phyloP scores from a whole-genome alignment of 2,113 vertebrate genomes.

The Bubo bubo region DNA sequence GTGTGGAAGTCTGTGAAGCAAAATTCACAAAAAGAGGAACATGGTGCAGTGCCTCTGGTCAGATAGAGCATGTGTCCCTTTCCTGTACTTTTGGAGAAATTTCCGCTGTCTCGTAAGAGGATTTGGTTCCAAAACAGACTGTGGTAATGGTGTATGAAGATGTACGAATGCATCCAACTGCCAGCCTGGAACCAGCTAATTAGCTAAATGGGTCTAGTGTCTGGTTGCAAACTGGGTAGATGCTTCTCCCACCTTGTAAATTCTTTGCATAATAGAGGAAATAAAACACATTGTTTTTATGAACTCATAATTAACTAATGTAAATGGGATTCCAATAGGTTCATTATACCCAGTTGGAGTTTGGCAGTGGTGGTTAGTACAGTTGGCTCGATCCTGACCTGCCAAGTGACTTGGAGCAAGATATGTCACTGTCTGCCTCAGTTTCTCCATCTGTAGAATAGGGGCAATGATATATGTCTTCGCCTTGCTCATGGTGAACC shows the following conservation, averaged over 20 bases:
- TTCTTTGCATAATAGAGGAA: slow-evolving; percentile 54
- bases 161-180: background rate
- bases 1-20: background rate
- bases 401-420: background rate
- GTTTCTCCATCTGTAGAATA: background rate
- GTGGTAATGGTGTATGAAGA: background rate
- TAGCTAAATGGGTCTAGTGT: background rate
- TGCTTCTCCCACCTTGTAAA: slow-evolving; percentile 40
- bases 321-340: slow-evolving; percentile 46
- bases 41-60: background rate
- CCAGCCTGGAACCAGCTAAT: background rate
- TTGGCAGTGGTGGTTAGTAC: background rate
- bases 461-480: background rate
- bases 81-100: background rate
- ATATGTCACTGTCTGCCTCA: background rate
- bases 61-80: background rate
- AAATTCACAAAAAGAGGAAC: background rate
- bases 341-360: background rate
- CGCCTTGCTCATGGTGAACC: background rate
- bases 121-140: background rate
- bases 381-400: background rate
- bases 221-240: background rate
- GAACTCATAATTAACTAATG: slow-evolving; percentile 42
- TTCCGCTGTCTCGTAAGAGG: background rate
- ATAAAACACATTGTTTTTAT: slow-evolving; percentile 43